Evolutionary conservation across 2,888 invertebrate genomes (phyloP), one percentile per base, ranked within the genome.

Genomic region (Rhamphomyia laevipes): DNA sequence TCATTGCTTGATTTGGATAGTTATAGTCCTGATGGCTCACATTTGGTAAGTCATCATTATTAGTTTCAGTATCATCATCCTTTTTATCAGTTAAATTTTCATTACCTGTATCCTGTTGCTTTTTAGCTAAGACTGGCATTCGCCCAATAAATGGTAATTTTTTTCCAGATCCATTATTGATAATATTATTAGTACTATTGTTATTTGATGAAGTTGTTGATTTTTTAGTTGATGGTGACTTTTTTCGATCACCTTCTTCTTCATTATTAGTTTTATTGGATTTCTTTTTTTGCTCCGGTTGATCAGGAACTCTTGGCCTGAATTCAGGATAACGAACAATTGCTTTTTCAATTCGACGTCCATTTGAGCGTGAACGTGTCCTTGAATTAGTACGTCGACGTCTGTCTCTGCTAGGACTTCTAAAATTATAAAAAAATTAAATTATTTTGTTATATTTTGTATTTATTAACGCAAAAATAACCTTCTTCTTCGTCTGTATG

Each of bases 121-220:
- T 75, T 51, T 75, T 76, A 18, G 72, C 84, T 61, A 84, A 86
- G 12, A 89, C 76, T 0, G 89, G 89, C 81, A 89, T 83, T 65
- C 87, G 79, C 55, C 89, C 90, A 55, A 89, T 89, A 58, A 89
- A 88, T 0, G 88, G 88, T 63, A 88, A 73, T 64, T 86, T 87
- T 53, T 82, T 82, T 54, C 81, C 78, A 31, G 48, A 40, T 17
- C 55, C 46, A 12, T 50, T 5, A 13, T 45, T 27, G 21, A 17
- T 18, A 16, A 41, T 41, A 61, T n/a, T 66, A n/a, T 62, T 51
- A 4, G 58, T 53, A 2, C 58, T 45, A 35, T 64, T 3, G 63
- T 65, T 4, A 52, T 58, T 43, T n/a, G 54, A 33, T 13, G 54
- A 33, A 9, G 64, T 51, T 3, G 59, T 50, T 3, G 58, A 46